Percentiles rank a stretch among this genome's conserved stretches.
These are phyloP conservation scores for Aleiodes leptofemur DNA, from an alignment of 2,888 invertebrate genomes.

Conservation along the genomic window DNA sequence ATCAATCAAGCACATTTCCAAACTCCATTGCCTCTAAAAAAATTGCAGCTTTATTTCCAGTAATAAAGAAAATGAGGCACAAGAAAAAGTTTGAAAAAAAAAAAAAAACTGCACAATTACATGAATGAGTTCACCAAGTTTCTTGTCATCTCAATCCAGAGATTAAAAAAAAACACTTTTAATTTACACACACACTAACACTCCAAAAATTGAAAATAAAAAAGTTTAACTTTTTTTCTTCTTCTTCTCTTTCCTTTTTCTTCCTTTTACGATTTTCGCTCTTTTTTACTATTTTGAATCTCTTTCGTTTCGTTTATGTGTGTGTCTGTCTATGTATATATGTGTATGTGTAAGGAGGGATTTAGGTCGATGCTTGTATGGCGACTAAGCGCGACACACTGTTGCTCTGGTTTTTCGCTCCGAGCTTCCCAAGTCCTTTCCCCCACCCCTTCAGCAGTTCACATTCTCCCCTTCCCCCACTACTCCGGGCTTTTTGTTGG, in stretches of 20 bases:
- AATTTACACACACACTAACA: not conserved
- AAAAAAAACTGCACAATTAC: not conserved
- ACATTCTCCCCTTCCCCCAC: slow-evolving; percentile 55
- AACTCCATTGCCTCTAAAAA: no score
- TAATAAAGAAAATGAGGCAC: no score
- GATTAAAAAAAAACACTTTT: not conserved
- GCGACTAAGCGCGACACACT: slow-evolving; percentile 72
- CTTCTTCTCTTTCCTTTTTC: no score
- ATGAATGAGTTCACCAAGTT: not conserved
- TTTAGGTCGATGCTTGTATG: slow-evolving; percentile 57
- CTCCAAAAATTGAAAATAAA: not conserved
- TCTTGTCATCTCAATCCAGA: slow-evolving; percentile 3
- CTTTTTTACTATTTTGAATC: no score
- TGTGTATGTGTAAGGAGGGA: not conserved
- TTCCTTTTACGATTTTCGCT: no score
- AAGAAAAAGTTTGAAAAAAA: no score
- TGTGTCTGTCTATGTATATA: no score
- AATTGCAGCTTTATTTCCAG: no score
- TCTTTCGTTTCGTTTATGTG: no score
- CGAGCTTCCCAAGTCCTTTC: slow-evolving; percentile 53
- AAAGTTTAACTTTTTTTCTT: not conserved
- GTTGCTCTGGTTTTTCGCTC: slow-evolving; percentile 68
- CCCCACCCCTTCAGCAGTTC: slow-evolving; percentile 43
- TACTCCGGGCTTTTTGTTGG: slow-evolving; percentile 14
- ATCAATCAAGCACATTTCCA: no score